Evolutionary conservation across 64 coral and sea anemone species (phyloP).

Genomic region (Dendrophyllia cribrosa): DNA sequence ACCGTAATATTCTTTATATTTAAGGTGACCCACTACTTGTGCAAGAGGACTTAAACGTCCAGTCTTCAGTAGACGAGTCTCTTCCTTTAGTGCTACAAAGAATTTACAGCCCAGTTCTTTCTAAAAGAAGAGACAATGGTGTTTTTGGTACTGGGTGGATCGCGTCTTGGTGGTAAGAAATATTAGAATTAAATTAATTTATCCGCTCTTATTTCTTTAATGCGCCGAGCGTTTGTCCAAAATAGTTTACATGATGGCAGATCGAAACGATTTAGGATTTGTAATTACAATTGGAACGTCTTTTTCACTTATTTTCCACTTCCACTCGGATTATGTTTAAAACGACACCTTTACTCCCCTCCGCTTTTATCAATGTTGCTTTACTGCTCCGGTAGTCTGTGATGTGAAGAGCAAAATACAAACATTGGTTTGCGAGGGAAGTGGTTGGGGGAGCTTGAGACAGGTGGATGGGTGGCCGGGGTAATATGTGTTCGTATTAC

Average conservation of each 20-base stretch:
- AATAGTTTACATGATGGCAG: background rate
- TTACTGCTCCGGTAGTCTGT: no score
- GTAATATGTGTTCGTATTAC: no score
- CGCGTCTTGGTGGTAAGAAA: constrained; percentile 80
- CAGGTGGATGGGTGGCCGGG: no score
- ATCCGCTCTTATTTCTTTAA: background rate
- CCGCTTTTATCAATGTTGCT: no score
- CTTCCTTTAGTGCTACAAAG: constrained; percentile 48
- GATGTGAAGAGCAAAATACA: no score
- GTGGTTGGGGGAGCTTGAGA: no score
- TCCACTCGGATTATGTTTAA: no score
- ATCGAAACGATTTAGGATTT: no score
- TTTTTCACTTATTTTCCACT: no score
- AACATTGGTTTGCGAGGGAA: no score
- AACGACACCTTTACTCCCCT: no score
- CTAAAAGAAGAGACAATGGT: constrained; percentile 57
- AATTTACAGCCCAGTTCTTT: constrained; percentile 69
- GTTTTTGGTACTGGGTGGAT: constrained; percentile 84
- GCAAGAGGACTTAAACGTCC: constrained; percentile 52
- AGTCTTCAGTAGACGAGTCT: background rate
- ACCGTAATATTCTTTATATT: background rate
- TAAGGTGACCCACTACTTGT: constrained; percentile 58
- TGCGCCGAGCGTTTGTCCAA: background rate
- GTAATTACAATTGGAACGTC: no score
- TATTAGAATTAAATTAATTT: background rate